Percentiles rank a stretch among this genome's conserved stretches.
Evolutionary conservation across 1,140 invertebrate genomes (phyloP).

Genomic region (Drosophila sturtevanti): DNA sequence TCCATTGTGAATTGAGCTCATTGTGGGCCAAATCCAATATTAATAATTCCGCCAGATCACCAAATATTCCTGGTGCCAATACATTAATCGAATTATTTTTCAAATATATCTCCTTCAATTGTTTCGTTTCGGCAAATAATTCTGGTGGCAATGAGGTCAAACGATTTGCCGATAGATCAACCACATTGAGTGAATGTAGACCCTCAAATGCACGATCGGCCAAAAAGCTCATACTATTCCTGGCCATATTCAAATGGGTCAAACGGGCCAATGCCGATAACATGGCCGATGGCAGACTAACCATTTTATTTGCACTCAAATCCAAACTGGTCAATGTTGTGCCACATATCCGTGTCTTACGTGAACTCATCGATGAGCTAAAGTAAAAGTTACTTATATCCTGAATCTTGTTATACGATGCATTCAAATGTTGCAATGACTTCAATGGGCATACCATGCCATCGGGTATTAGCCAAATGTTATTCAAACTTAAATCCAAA

Average conservation of each 20-base stretch:
- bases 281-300: conserved; percentile 89
- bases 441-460: conserved; percentile 91
- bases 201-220: conserved; percentile 92
- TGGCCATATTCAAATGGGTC: conserved; percentile 86
- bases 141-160: conserved; percentile 91
- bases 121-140: conserved; percentile 90
- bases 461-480: conserved; percentile 92
- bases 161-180: conserved; percentile 92
- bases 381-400: conserved; percentile 91
- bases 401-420: conserved; percentile 91
- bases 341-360: conserved; percentile 86
- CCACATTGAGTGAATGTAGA: conserved; percentile 88
- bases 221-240: conserved; percentile 89
- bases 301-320: conserved; percentile 92
- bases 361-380: conserved; percentile 85
- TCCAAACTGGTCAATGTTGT: conserved; percentile 89
- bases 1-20: conserved; percentile 93
- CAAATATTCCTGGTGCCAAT: conserved; percentile 92
- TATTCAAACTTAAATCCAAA: conserved; percentile 93
- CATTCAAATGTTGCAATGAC: conserved; percentile 90
- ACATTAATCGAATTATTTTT: conserved; percentile 94
- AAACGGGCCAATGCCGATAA: conserved; percentile 88
- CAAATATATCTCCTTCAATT: conserved; percentile 91
- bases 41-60: conserved; percentile 90
- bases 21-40: conserved; percentile 94